Evolutionary conservation across 2,888 invertebrate genomes (phyloP), one percentile per base, ranked within the genome.

Genomic region (Elysia crispata): DNA sequence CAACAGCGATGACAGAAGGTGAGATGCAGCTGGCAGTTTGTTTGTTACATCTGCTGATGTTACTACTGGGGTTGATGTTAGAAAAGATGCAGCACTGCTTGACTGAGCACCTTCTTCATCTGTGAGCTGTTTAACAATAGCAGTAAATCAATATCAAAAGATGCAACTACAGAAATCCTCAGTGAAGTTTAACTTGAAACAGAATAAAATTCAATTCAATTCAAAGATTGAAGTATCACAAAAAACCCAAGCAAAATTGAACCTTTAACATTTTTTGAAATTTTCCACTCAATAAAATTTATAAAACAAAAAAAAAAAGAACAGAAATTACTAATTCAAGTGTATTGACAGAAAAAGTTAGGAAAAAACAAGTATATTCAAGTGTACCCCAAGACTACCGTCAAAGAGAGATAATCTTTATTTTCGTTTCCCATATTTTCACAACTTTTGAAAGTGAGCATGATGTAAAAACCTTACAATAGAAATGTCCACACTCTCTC

Each of bases 1-100:
- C 6, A 97, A 92, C 57, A 97, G 93, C 69, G 96, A 96, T 13
- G 97, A 96, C 70, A 97, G 93, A 66, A 97, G 92, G 0, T 97
- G 97, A 11, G 94, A 93, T 15, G 89, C 92, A 84, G 88, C 91
- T 23, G 82, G 73, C 23, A 74, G 25, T 57, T 81, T 82, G 30
- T 72, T 75, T 18, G 79, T 28, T 13, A 72, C 49, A 20, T 60
- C 57, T 5, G 72, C 73, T 25, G 74, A 54, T 33, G 31, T 41
- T n/a, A 73, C 54, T 18, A 72, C 50, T 23, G 81, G 69, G n/a
- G 77, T 77, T 20, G 76, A 33, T 30, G 79, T 62, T 25, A 72
- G 41, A 49, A 74, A 60, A 23, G 1, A 28, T 41, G 75, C 50
- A 0, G 49, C 18, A 28, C 28, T 33, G 15, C 67, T 31, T n/a